Evolutionary conservation across 1,140 invertebrate genomes (phyloP).

Genomic region (Heliothis virescens): DNA sequence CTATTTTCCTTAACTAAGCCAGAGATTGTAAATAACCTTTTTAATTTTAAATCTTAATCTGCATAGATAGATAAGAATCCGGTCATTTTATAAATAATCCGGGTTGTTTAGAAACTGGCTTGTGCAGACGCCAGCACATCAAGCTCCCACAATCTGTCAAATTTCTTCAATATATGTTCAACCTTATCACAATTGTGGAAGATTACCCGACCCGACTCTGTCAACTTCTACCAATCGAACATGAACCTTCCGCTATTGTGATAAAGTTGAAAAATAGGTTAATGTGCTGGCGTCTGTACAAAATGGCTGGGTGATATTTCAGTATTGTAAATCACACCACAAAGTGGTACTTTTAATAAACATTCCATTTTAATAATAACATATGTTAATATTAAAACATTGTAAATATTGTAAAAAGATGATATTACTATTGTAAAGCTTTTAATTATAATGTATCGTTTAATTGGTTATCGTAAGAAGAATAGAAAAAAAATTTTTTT

Average conservation of each 20-base stretch:
- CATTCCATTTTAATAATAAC: slow-evolving; percentile 32
- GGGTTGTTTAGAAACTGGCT: background rate
- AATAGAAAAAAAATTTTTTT: background rate
- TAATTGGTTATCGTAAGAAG: slow-evolving; percentile 22
- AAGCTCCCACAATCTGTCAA: no score
- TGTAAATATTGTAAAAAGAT: slow-evolving; percentile 46
- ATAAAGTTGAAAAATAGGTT: no score
- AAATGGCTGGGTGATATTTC: background rate
- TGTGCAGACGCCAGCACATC: background rate
- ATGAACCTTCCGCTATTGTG: no score
- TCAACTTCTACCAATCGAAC: no score
- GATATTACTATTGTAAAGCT: slow-evolving; percentile 16
- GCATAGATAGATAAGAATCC: background rate
- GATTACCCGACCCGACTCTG: no score
- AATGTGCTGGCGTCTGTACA: background rate
- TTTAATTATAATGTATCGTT: slow-evolving; percentile 25
- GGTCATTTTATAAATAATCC: background rate
- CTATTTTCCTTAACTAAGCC: background rate
- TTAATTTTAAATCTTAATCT: slow-evolving; percentile 2
- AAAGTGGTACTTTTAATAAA: slow-evolving; percentile 15
- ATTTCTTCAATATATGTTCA: no score
- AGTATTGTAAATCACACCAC: slow-evolving; percentile 18
- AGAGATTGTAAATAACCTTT: background rate
- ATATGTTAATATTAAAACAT: background rate
- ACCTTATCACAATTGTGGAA: no score